Evolutionary conservation across 1,140 invertebrate genomes (phyloP).

Genomic region (Triops cancriformis): DNA sequence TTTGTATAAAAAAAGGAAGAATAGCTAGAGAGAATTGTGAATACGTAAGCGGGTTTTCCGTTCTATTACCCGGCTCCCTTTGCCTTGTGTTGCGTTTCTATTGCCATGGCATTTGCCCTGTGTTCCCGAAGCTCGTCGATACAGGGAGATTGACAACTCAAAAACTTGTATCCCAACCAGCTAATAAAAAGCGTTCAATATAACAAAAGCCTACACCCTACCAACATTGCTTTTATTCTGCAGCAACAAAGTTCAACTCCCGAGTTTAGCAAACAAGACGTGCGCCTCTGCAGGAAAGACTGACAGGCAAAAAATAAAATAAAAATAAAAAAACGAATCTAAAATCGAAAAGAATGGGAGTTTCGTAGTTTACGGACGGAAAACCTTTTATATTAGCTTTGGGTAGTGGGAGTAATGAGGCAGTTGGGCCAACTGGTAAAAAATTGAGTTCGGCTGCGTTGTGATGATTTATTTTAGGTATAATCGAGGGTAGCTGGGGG

Average conservation of each 20-base stretch:
- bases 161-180: neutral
- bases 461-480: neutral
- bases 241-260: neutral
- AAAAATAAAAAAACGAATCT: neutral
- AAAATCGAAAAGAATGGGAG: neutral
- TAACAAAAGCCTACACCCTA: neutral
- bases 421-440: neutral
- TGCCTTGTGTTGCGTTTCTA: constrained; percentile 12
- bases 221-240: neutral
- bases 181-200: neutral
- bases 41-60: neutral
- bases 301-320: neutral
- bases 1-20: neutral
- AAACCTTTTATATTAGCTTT: neutral
- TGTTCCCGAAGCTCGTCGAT: neutral
- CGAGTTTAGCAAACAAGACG: neutral
- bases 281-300: neutral
- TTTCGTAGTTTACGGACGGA: neutral
- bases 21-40: neutral
- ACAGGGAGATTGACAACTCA: neutral
- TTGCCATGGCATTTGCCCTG: constrained; percentile 8
- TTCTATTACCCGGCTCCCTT: neutral
- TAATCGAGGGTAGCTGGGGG: neutral
- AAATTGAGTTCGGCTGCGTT: neutral
- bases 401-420: neutral